Conservation (phyloP, 2,888 invertebrate species). For the Theodoxus fluviatilis region DNA sequence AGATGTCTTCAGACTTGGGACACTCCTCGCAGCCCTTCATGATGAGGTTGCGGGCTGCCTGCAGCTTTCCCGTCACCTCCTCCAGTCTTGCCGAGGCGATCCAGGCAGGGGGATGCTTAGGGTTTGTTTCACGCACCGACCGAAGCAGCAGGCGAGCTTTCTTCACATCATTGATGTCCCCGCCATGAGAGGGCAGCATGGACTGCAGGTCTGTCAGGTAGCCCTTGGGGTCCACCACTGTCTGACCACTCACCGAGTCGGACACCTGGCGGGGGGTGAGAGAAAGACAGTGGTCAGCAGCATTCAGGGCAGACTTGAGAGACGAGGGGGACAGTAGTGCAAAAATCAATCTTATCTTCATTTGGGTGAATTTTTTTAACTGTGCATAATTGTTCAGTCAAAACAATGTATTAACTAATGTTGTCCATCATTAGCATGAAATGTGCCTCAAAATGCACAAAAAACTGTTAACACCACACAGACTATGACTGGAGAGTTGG, state of each 20-base stretch:
- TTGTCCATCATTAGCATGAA: no score
- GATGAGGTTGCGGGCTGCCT: conserved; percentile 91
- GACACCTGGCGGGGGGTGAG: conserved; percentile 73
- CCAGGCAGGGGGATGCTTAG: conserved; percentile 99
- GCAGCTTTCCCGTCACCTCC: conserved; percentile 95
- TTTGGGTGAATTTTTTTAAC: no score
- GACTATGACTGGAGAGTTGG: no score
- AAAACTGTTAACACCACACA: no score
- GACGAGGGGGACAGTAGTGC: no score
- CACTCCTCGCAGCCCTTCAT: conserved; percentile 97
- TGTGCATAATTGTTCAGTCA: no score
- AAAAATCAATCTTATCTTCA: no score
- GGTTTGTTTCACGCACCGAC: conserved; percentile 94
- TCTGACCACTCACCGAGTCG: conserved; percentile 98
- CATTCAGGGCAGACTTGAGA: no score
- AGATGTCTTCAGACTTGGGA: conserved; percentile 94
- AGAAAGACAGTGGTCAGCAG: no score
- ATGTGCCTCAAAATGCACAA: no score
- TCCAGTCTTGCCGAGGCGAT: conserved; percentile 97
- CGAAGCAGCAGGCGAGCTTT: conserved; percentile 93
- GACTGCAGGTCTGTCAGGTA: conserved; percentile 99
- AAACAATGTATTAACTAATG: no score
- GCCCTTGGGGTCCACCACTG: conserved; percentile 99
- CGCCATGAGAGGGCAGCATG: conserved; percentile 98
- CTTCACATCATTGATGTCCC: conserved; percentile 97